Base-by-base conservation (phyloP, 1,140 invertebrate species). In the Maconellicoccus hirsutus region DNA sequence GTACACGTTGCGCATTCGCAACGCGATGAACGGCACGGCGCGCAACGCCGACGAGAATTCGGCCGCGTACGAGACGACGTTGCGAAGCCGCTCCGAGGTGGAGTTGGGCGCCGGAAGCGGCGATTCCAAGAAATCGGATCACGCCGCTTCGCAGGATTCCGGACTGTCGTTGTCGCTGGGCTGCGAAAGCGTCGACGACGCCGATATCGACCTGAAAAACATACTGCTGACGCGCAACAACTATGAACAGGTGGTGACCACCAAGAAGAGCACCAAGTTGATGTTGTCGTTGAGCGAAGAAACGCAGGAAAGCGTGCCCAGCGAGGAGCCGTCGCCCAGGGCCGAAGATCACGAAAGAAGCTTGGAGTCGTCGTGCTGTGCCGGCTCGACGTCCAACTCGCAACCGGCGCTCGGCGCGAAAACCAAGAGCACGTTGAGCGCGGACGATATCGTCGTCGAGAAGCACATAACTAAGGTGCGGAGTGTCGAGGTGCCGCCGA, bases 21-120 rank as follows among this genome's bases (percentile, higher is more conserved):
- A 91, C 75, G 84, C 91, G 7, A 89, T 91, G 86, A 91, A 92
- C 77, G 89, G 88, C 0, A 90, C 88, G 1, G 87, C 87, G 0
- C 85, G 87, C 0, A 79, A 78, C 74, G 80, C 29, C 21, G 70
- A 70, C 0, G 52, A 22, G 39, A 70, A 74, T 1, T 73, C 76
- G 6, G 26, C 38, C 42, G 72, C 63, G 69, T 22, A 71, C 70
- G 72, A 38, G 52, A 66, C 21, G 70, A 52, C 0, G 66, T 19
- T 38, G 71, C 23, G 70, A 70, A 29, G 71, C 59, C 29, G 69
- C 69, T 12, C 21, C 61, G 10, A 25, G 70, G 59, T 63, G 42
- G 22, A 38, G 69, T 22, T 22, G 16, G 8, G 69, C 59, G 16
- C 21, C 69, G 25, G 42, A 59, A 25, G 59, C 69, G 22, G 63